A percentile compares a stretch with the other conserved stretches of the same genome.
These are phyloP conservation scores for Euplexia lucipara DNA, from an alignment of 2,888 invertebrate species.

Conservation along the genomic window DNA sequence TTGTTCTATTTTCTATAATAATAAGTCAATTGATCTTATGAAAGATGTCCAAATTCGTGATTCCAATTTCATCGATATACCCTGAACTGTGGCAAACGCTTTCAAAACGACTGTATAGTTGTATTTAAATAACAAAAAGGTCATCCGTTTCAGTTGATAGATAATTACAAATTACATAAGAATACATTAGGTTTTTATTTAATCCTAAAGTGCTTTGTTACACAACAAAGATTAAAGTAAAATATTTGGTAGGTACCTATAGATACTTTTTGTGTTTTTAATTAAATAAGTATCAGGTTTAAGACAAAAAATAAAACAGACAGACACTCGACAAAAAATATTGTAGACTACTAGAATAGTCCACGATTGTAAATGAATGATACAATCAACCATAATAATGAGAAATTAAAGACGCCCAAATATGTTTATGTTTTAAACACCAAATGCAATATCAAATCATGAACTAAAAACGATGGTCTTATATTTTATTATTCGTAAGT, in stretches of 20 bases:
- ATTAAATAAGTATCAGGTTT: constrained; percentile 33
- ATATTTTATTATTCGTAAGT: constrained; percentile 13
- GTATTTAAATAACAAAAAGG: constrained; percentile 1
- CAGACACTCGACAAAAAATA: constrained; percentile 9
- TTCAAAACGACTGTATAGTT: too few species aligned
- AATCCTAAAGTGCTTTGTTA: constrained; percentile 34
- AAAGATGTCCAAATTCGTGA: too few species aligned
- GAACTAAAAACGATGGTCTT: neutral
- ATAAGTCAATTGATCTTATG: too few species aligned
- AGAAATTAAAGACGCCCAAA: neutral
- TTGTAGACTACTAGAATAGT: constrained; percentile 2
- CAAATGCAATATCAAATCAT: constrained; percentile 4
- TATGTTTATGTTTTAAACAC: too few species aligned
- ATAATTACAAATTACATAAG: constrained; percentile 6
- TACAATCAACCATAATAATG: constrained; percentile 2
- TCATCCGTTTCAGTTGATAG: neutral
- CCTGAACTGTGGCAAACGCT: too few species aligned
- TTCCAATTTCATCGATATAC: too few species aligned
- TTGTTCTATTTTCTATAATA: too few species aligned
- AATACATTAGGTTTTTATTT: constrained; percentile 32
- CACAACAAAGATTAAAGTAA: constrained; percentile 12
- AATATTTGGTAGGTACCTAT: constrained; percentile 13
- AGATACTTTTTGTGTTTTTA: constrained; percentile 30
- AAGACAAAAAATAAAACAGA: constrained; percentile 33
- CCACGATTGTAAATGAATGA: neutral